Evolutionary conservation across 2,888 invertebrate genomes (phyloP), one percentile per base, ranked within the genome.

Genomic region (Hyposoter didymator): DNA sequence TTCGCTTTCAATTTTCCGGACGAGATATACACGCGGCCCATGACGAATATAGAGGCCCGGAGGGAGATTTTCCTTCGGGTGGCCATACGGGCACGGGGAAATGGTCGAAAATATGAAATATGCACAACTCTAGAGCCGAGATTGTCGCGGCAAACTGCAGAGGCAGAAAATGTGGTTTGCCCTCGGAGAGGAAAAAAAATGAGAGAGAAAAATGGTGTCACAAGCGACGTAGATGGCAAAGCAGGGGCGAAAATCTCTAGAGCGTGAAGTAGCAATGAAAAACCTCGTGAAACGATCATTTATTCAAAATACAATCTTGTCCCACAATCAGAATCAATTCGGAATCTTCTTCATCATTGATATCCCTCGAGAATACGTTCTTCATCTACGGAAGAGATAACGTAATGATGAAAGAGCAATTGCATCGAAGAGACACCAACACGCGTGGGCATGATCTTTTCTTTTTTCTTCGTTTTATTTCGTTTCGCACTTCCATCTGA

Each of bases 1-100:
- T 78, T 84, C 79, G 73, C 85, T 88, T 89, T 89, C 89, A 89
- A 89, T 89, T 89, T 89, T 87, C 86, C 75, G 73, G 84, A 78
- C 72, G 79, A 75, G 66, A 86, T 84, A 82, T 83, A 52, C 17
- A 78, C 45, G 70, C 45, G 70, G 45, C 64, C 84, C 69, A 32
- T 73, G 84, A 83, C 84, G 79, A 84, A 86, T 75, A 75, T 45
- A 52, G 82, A 72, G 55, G 72, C 79, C 83, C 82, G 49, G 81
- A 78, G 82, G 86, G 86, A 81, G 49, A 70, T 75, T 81, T 84
- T 64, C 72, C 64, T 35, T 43, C 52, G 39, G 52, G 39, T 64
- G 62, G 64, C 55, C 22, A 28, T 59, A 32, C 19, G 47, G 39
- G 73, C 49, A 49, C 78, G 55, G 74, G 75, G 55, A 72, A 66